Conservation (phyloP, 2,113 vertebrate genomes). For the Pogona vitticeps region DNA sequence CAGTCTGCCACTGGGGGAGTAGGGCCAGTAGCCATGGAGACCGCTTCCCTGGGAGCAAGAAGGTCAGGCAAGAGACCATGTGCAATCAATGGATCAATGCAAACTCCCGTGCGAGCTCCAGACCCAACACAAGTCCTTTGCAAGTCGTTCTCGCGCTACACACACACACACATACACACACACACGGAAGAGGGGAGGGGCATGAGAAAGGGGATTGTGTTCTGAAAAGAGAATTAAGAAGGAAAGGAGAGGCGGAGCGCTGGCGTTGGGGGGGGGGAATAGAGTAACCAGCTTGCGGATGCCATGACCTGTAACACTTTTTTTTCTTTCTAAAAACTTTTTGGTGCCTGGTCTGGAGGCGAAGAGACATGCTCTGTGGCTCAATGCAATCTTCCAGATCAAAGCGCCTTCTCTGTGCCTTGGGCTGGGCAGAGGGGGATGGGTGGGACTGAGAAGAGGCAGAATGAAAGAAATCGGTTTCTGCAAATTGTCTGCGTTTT, state of each 20-base stretch:
- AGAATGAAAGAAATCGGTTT: neutral
- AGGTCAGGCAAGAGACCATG: conserved; percentile 83
- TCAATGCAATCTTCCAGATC: conserved; percentile 29
- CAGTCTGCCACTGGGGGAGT: conserved; percentile 83
- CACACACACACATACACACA: no score
- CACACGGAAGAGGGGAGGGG: conserved; percentile 5
- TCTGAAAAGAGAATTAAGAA: neutral
- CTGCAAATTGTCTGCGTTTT: neutral
- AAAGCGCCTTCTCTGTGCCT: conserved; percentile 6
- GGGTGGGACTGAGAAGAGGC: neutral
- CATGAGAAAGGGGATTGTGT: conserved; percentile 12
- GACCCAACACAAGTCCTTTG: conserved; percentile 67
- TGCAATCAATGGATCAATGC: conserved; percentile 85
- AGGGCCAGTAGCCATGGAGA: conserved; percentile 83
- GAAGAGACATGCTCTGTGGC: neutral
- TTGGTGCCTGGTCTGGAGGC: conserved; percentile 16
- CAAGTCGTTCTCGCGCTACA: neutral
- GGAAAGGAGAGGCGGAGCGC: neutral
- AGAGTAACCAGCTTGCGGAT: conserved; percentile 30
- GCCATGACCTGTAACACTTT: neutral
- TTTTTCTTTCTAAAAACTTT: neutral
- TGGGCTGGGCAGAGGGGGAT: neutral
- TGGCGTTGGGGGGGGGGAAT: neutral
- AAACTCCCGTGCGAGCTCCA: conserved; percentile 75
- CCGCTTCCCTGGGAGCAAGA: conserved; percentile 86